Base-by-base conservation (phyloP, 2,797 vertebrate genomes). In the Caiman crocodilus region DNA sequence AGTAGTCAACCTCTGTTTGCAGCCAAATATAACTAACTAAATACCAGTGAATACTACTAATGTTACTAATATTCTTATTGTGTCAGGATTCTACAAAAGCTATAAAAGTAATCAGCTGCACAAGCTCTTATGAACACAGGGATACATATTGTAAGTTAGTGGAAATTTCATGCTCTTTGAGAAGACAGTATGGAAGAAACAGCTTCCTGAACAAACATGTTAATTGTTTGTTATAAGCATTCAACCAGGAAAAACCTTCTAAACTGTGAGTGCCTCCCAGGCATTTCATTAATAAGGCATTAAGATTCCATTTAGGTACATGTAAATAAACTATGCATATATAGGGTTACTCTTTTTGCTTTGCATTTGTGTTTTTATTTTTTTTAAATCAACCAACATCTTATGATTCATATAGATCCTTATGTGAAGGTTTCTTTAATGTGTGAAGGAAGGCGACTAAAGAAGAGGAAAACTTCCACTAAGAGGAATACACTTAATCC, bases 391-490 rank as follows among this genome's bases (percentile, higher is more conserved):
- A 35, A 81, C 61, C 80, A 92, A 17, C 59, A 0, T n/a, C 17
- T 97, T 97, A 1, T 90, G 90, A 90, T 93, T 96, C 88, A 50
- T 80, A 59, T 96, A 99, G 99, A 99, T 98, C 99, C 99, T 30
- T 99, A 99, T 6, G 99, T 99, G 94, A 99, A 99, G 96, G 99
- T 99, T 96, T 99, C 99, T 8, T 97, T 99, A 86, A 99, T 99
- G 99, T 99, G 99, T 92, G 99, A 99, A 15, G 99, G 99, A 89
- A 98, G 99, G 73, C 98, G 99, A 86, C 97, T 99, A 94, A 99
- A 99, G 97, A 99, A 99, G 97, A 98, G 99, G 94, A 99, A 99
- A 98, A 99, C 99, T 4, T 99, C 99, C 32, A 99, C 99, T 20
- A 99, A 99, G 97, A 98, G 99, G 96, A 99, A 99, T 97, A 99